Evolutionary conservation across 2,888 invertebrate species (phyloP), one percentile per base, ranked within the genome.

Genomic region (Tetragnatha montana): DNA sequence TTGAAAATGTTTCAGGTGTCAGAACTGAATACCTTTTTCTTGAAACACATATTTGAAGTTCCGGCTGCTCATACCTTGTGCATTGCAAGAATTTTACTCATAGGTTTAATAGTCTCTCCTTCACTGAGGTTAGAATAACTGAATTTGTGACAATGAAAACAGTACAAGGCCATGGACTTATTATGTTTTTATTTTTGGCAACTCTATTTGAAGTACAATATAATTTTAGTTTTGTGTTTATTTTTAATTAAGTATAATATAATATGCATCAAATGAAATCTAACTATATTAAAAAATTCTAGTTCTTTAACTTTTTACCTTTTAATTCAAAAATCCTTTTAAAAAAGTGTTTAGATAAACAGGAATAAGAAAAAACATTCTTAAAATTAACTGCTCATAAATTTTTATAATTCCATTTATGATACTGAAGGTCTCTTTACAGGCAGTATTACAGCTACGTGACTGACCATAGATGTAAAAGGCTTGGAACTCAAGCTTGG

Each of bases 401-500:
- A 21, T 79, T 35, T 35, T 35, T 35, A 35, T 35, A 35, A 6
- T 1, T 50, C 35, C 8, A 1, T 10, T 21, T 51, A 75, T 22
- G 21, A 47, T 2, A 35, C 35, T 35, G 35, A 17, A 17, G 81
- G 49, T 92, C 70, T 86, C 19, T 92, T 93, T 94, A 87, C 94
- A 98, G 99, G 93, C 99, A 99, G 94, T 99, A 98, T 94, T 99
- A 99, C 94, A 97, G 96, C 92, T 99, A 98, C 94, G 97, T 98
- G 84, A 99, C 99, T 50, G 99, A 99, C 94, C 97, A 99, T 6
- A 96, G 97, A 85, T 99, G 99, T 94, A 99, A 98, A 94, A 95
- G 99, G 93, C 97, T 99, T n/a, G 99, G 99, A 75, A 99, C 99
- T 22, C 99, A 99, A 93, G 99, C 99, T 94, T 99, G 99, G 99